Evolutionary conservation across 2,888 invertebrate genomes (phyloP).

Genomic region (Dinocampus coccinellae): DNA sequence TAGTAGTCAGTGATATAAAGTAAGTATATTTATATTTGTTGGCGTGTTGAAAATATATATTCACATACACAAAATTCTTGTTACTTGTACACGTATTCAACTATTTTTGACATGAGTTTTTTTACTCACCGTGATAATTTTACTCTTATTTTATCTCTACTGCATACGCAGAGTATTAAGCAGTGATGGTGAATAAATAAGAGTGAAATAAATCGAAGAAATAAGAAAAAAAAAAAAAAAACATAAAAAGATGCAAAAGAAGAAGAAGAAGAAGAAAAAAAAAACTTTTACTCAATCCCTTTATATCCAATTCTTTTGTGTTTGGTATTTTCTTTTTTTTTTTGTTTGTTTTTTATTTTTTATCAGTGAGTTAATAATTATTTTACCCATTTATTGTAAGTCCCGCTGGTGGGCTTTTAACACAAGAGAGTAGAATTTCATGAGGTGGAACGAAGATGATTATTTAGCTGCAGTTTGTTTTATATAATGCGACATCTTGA

Average conservation of each 20-base stretch:
- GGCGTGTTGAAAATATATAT: no score
- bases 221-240: background rate
- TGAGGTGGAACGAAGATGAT: background rate
- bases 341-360: conserved; percentile 3
- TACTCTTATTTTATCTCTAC: background rate
- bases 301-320: background rate
- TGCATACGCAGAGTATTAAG: no score
- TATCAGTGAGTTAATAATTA: conserved; percentile 25
- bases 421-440: background rate
- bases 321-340: background rate
- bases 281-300: background rate
- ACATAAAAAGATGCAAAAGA: background rate
- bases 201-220: no score
- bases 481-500: background rate
- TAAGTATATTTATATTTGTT: no score
- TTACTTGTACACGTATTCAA: conserved; percentile 1
- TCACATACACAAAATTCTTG: no score
- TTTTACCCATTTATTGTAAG: conserved; percentile 8
- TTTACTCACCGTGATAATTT: background rate
- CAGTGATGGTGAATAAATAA: no score
- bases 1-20: background rate
- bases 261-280: background rate
- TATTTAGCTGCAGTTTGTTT: conserved; percentile 1
- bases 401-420: conserved; percentile 13
- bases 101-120: conserved; percentile 14